A percentile compares a stretch with the other conserved stretches of the same genome.
phyloP scores from a whole-genome alignment of 2,113 vertebrate genomes.

The Corythoichthys intestinalis region DNA sequence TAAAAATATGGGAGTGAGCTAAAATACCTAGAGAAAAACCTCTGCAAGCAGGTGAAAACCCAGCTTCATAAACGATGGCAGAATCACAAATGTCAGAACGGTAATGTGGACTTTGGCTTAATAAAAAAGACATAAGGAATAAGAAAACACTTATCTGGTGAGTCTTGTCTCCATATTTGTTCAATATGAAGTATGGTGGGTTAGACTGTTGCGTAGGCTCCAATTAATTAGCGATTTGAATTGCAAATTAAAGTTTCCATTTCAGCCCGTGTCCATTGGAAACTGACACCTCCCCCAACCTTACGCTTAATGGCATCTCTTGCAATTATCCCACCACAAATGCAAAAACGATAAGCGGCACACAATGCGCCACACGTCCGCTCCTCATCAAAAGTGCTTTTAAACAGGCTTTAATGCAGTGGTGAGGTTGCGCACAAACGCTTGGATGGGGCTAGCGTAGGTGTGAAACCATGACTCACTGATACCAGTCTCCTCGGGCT shows the following conservation, averaged over 20 bases:
- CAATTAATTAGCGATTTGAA: slow-evolving; percentile 35
- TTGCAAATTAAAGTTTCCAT: slow-evolving; percentile 57
- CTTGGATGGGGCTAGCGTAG: slow-evolving; percentile 58
- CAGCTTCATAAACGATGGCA: too few species aligned
- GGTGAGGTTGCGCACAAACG: slow-evolving; percentile 57
- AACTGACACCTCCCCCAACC: slow-evolving; percentile 24
- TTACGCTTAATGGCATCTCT: slow-evolving; percentile 47
- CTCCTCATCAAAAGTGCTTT: slow-evolving; percentile 45
- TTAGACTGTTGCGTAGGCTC: slow-evolving; percentile 5
- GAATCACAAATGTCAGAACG: too few species aligned
- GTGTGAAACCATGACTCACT: slow-evolving; percentile 62
- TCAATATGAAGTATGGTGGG: slow-evolving; percentile 2
- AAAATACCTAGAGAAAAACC: too few species aligned
- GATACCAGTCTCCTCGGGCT: slow-evolving; percentile 55
- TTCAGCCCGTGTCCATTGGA: slow-evolving; percentile 36
- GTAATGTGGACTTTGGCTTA: too few species aligned
- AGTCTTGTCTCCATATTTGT: slow-evolving; percentile 5
- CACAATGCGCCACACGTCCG: slow-evolving; percentile 40
- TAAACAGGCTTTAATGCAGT: slow-evolving; percentile 64
- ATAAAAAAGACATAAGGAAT: too few species aligned
- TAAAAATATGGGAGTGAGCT: too few species aligned
- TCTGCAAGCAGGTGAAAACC: too few species aligned
- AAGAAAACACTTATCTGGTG: not conserved
- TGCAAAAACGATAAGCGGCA: slow-evolving; percentile 49
- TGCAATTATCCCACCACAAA: slow-evolving; percentile 52